Conservation (phyloP, 2,113 vertebrate species). For the Oostethus manadensis region DNA sequence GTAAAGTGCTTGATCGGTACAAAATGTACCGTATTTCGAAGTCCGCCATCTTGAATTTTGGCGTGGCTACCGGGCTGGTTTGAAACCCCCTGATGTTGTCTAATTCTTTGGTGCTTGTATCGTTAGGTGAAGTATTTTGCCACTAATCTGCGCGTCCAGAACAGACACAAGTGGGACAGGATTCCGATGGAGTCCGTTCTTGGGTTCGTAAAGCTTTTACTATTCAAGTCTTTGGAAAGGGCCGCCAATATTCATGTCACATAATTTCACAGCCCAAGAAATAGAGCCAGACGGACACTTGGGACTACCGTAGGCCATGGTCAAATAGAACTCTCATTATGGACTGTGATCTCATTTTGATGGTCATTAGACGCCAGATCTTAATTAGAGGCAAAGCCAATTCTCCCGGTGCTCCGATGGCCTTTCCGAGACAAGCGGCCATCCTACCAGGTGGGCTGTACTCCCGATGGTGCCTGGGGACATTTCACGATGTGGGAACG, state of each 20-base stretch:
- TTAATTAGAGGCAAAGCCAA: conserved; percentile 59
- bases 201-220: too few relatives aligned
- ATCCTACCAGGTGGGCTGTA: conserved; percentile 45
- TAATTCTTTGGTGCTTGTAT: too few relatives aligned
- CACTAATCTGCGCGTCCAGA: too few relatives aligned
- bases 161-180: too few relatives aligned
- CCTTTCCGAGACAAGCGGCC: conserved; percentile 40
- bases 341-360: conserved; percentile 59
- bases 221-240: background rate
- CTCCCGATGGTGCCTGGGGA: conserved; percentile 39
- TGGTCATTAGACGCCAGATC: conserved; percentile 67
- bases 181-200: too few relatives aligned
- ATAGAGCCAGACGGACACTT: conserved; percentile 36
- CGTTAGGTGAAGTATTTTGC: too few relatives aligned
- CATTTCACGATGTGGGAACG: conserved; percentile 37
- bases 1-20: too few relatives aligned
- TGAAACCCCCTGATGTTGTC: too few relatives aligned
- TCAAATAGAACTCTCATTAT: conserved; percentile 54
- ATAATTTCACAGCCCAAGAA: conserved; percentile 24
- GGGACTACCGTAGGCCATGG: conserved; percentile 42
- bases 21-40: too few relatives aligned
- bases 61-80: too few relatives aligned
- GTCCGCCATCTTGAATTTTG: too few relatives aligned
- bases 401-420: conserved; percentile 52
- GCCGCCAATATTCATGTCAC: conserved; percentile 5